phyloP scores from a whole-genome alignment of 1,140 invertebrate species.

The Drosophila grimshawi region DNA sequence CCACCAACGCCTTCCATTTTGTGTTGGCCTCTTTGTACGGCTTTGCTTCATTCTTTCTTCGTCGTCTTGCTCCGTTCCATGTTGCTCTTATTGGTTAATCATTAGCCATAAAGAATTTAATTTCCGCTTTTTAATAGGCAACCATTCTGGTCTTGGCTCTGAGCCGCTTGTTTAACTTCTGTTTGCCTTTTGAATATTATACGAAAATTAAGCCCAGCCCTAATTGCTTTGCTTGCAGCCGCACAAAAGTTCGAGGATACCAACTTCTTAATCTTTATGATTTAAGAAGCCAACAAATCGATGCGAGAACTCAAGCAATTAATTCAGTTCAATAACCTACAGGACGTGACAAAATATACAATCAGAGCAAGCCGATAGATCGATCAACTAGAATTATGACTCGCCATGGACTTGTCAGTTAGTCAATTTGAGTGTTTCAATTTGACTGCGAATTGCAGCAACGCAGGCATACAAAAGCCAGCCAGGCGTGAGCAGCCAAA shows the following conservation, averaged over 20 bases:
- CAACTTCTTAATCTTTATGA: conserved; percentile 28
- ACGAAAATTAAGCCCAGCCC: conserved; percentile 27
- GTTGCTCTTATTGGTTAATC: conserved; percentile 76
- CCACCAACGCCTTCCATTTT: neutral
- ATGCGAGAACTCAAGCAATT: neutral
- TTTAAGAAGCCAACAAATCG: conserved; percentile 14
- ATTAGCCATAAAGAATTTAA: conserved; percentile 83
- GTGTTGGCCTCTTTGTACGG: neutral
- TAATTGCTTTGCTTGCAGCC: conserved; percentile 57
- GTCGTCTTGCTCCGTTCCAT: conserved; percentile 31
- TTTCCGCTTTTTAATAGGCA: conserved; percentile 76
- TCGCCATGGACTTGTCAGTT: conserved; percentile 14
- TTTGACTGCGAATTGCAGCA: conserved; percentile 42
- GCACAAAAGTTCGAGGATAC: conserved; percentile 25
- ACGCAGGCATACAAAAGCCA: conserved; percentile 11
- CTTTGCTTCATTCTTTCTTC: conserved; percentile 28
- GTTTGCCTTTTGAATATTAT: conserved; percentile 66
- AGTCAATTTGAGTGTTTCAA: conserved; percentile 25
- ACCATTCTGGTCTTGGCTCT: conserved; percentile 19
- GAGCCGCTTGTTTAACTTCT: conserved; percentile 32
- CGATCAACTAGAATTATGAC: conserved; percentile 42
- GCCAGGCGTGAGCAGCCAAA: conserved; percentile 11
- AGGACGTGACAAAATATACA: conserved; percentile 21
- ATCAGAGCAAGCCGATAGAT: conserved; percentile 7
- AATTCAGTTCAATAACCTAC: neutral